Percentiles rank a stretch among this genome's conserved stretches.
phyloP scores from a whole-genome alignment of 2,113 vertebrate genomes.

The Illadopsis cleaveri region DNA sequence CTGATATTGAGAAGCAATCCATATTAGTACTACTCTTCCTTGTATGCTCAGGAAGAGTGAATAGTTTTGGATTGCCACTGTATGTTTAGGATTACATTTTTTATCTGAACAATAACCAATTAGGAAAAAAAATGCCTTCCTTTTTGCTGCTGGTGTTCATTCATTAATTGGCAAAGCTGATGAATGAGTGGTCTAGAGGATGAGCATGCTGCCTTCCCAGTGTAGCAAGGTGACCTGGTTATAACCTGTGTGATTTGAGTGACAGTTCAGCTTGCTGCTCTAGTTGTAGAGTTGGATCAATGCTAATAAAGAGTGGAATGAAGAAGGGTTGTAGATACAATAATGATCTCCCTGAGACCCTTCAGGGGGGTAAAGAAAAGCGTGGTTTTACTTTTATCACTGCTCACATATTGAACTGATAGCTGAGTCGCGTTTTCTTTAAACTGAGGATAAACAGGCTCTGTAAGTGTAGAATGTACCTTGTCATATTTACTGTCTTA shows the following conservation, averaged over 20 bases:
- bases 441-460: not conserved
- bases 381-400: not conserved
- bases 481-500: not conserved
- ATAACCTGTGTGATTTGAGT: conserved; percentile 22
- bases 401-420: not conserved
- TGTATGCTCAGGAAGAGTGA: not conserved
- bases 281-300: not conserved
- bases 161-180: not conserved
- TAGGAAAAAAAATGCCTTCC: not conserved
- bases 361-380: not conserved
- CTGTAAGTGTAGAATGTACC: not conserved
- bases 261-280: not conserved
- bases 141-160: not conserved
- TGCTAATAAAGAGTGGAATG: not conserved
- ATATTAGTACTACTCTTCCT: not conserved
- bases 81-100: not conserved
- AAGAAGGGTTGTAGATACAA: not conserved
- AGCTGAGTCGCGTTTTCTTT: not conserved
- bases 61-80: not conserved
- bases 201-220: not conserved
- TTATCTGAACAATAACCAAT: not conserved
- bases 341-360: not conserved
- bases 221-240: not conserved
- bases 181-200: not conserved
- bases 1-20: conserved; percentile 17